A percentile compares a stretch with the other conserved stretches of the same genome.
phyloP scores from a whole-genome alignment of 1,140 invertebrate genomes.

The Drosophila watanabei region DNA sequence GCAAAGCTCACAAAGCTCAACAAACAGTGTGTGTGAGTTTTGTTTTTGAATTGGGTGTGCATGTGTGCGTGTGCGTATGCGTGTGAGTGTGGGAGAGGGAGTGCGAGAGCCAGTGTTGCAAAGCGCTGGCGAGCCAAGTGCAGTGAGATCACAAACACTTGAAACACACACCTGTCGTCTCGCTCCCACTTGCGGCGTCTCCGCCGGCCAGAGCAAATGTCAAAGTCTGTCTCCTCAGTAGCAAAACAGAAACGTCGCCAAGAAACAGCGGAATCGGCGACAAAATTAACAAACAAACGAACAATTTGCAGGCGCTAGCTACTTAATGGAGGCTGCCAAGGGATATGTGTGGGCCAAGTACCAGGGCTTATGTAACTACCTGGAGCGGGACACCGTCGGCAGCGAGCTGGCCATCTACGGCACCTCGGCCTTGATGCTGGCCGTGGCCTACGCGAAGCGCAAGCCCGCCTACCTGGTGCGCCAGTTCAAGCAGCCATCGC shows the following conservation, averaged over 20 bases:
- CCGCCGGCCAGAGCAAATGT: constrained; percentile 46
- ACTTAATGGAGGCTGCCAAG: constrained; percentile 68
- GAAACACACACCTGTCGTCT: constrained; percentile 26
- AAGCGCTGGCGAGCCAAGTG: constrained; percentile 42
- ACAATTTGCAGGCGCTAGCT: constrained; percentile 62
- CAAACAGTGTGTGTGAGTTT: constrained; percentile 40
- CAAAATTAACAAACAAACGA: constrained; percentile 54
- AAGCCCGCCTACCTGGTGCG: constrained; percentile 80
- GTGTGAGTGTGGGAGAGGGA: constrained; percentile 10
- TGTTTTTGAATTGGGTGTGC: constrained; percentile 34
- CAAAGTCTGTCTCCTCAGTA: constrained; percentile 56
- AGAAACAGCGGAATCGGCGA: constrained; percentile 57
- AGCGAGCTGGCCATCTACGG: constrained; percentile 74
- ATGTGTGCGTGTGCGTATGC: constrained; percentile 23
- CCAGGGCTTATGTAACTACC: constrained; percentile 77
- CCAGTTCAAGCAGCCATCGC: constrained; percentile 81
- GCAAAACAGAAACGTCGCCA: constrained; percentile 56
- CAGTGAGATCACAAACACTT: constrained; percentile 39
- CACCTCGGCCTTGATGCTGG: constrained; percentile 69
- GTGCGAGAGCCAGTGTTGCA: constrained; percentile 59
- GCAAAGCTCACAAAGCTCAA: constrained; percentile 31
- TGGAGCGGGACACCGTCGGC: constrained; percentile 78
- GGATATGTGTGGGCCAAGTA: constrained; percentile 65
- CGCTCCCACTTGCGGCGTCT: constrained; percentile 49
- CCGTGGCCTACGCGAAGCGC: constrained; percentile 77